These are phyloP conservation scores for Cyclophora punctaria DNA, from an alignment of 2,888 invertebrate species.

Conservation along the genomic window DNA sequence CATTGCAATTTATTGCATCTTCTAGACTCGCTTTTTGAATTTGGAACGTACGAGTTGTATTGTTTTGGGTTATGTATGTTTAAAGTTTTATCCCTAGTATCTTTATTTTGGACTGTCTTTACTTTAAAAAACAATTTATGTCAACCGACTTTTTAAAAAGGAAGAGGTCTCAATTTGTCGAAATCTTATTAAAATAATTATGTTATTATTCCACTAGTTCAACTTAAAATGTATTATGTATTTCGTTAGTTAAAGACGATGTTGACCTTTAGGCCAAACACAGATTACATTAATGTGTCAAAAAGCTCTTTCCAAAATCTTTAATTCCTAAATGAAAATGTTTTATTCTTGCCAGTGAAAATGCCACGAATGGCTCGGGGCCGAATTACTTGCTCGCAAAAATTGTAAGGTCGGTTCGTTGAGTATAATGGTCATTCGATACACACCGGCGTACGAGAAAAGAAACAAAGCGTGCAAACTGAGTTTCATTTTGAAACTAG, in stretches of 20 bases:
- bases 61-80: no score
- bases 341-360: constrained; percentile 64
- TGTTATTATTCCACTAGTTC: no score
- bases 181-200: no score
- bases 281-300: constrained; percentile 18
- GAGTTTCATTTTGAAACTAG: constrained; percentile 11
- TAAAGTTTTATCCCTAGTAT: no score
- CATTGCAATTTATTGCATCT: background rate
- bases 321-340: constrained; percentile 47
- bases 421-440: constrained; percentile 49
- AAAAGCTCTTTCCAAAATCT: constrained; percentile 33
- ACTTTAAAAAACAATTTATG: no score
- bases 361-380: constrained; percentile 54
- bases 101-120: no score
- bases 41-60: no score
- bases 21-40: no score
- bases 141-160: no score
- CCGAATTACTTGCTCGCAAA: constrained; percentile 59
- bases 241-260: no score
- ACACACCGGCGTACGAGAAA: constrained; percentile 21
- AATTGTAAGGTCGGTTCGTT: constrained; percentile 49
- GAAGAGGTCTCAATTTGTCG: no score
- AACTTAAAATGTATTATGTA: no score
- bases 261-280: constrained; percentile 3
- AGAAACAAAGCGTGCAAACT: constrained; percentile 19